Evolutionary conservation across 1,140 invertebrate genomes (phyloP).

Genomic region (Metopolophium dirhodum): DNA sequence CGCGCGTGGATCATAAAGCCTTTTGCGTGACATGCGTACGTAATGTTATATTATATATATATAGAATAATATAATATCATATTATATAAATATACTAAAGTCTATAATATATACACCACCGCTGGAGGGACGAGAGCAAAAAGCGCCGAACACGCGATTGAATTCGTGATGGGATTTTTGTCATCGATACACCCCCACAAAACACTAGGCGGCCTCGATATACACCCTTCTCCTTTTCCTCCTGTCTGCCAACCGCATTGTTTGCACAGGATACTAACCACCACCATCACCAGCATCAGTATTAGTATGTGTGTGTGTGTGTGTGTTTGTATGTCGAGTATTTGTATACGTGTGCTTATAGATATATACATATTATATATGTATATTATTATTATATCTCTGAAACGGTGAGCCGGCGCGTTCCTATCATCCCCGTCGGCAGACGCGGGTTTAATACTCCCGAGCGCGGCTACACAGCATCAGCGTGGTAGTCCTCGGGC

Average conservation of each 20-base stretch:
- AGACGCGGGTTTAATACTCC: slow-evolving; percentile 8
- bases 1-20: neutral
- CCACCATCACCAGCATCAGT: neutral
- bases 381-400: slow-evolving; percentile 3
- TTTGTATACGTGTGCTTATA: neutral
- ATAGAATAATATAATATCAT: neutral
- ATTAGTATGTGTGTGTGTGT: neutral
- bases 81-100: too few relatives aligned
- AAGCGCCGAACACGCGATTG: slow-evolving; percentile 25
- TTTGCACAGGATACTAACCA: slow-evolving; percentile 38
- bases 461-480: neutral
- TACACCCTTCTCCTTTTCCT: neutral
- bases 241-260: slow-evolving; percentile 31
- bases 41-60: neutral
- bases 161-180: slow-evolving; percentile 55
- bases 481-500: neutral
- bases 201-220: neutral
- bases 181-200: slow-evolving; percentile 43
- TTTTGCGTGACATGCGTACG: neutral
- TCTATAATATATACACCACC: neutral
- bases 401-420: neutral
- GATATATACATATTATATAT: neutral
- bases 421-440: neutral
- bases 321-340: neutral
- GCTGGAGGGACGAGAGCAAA: neutral